Evolutionary conservation across 2,113 vertebrate genomes (phyloP).

Genomic region (Rhabdomys dilectus): DNA sequence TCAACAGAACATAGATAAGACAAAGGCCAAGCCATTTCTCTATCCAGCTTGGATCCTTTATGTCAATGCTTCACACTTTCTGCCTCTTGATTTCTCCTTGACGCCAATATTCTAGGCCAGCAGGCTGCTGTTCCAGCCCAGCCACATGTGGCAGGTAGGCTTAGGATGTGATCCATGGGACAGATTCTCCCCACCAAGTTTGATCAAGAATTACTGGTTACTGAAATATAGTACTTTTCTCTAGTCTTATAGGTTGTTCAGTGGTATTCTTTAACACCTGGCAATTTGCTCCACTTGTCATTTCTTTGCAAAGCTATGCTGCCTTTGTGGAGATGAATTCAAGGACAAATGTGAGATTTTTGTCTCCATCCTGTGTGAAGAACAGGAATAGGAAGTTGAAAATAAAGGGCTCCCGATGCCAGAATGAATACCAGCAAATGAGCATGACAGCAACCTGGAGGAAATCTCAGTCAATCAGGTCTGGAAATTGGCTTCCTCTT

Average conservation of each 20-base stretch:
- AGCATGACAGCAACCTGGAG: background rate
- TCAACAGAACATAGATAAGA: background rate
- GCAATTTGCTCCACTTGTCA: background rate
- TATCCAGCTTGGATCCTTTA: background rate
- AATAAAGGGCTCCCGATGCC: background rate
- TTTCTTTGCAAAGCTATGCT: constrained; percentile 15
- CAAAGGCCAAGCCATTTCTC: background rate
- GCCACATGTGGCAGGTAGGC: background rate
- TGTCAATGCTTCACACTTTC: background rate
- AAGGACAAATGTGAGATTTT: background rate
- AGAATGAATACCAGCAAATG: background rate
- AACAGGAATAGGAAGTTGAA: background rate
- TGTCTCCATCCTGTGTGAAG: background rate
- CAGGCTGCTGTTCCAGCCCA: too few relatives aligned
- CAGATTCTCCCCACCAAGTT: background rate
- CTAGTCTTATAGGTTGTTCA: constrained; percentile 6
- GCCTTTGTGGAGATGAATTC: background rate
- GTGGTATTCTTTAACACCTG: background rate
- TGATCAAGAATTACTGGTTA: background rate
- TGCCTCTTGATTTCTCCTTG: background rate
- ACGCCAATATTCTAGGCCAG: background rate
- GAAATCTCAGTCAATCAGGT: constrained; percentile 61
- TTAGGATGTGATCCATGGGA: background rate
- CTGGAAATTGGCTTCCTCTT: constrained; percentile 49
- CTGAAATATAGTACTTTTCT: constrained; percentile 9